Evolutionary conservation across 2,113 vertebrate genomes (phyloP), one percentile per base, ranked within the genome.

Genomic region (Gallinago jamesoni): DNA sequence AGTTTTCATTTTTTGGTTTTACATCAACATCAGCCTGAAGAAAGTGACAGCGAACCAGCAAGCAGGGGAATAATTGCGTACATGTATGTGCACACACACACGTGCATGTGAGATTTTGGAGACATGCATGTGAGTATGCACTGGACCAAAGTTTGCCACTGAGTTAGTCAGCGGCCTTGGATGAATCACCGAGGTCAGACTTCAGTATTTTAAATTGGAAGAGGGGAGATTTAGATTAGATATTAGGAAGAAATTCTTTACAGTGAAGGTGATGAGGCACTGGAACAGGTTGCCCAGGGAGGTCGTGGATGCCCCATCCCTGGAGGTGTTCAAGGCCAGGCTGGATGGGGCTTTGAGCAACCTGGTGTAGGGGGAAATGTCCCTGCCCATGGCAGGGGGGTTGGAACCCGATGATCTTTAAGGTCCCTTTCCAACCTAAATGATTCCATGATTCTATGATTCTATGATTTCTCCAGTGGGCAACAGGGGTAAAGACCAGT

Each of bases 61-160:
- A 85, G 7, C 7, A 41, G 43, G 6, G 13, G 4, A 81, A 33
- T 47, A 41, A 18, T 20, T 15, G 2, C 41, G 10, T 18, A 15
- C 7, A 6, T 50, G 15, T 37, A 9, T 0, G 0, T 7, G 14
- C 13, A 7, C 7, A 33, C 7, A 18, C 2, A 7, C 3, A 5
- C 14, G 3, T 28, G 5, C 15, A 11, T 16, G 14, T 76, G 28
- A 33, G 37, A 43, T 89, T 69, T 86, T 48, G 48, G 27, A 57
- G 47, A 57, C 5, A 2, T 4, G 9, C 14, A 17, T 20, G 8
- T 56, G 5, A 43, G 16, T 30, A 15, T 25, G 21, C 39, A 28
- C 17, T 47, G n/a, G 24, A 69, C 15, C 47, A 43, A 35, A 66
- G 25, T 37, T 28, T 75, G 28, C 13, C 10, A 8, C 22, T 83